phyloP scores from a whole-genome alignment of 2,113 vertebrate species.

The Smithornis capensis region DNA sequence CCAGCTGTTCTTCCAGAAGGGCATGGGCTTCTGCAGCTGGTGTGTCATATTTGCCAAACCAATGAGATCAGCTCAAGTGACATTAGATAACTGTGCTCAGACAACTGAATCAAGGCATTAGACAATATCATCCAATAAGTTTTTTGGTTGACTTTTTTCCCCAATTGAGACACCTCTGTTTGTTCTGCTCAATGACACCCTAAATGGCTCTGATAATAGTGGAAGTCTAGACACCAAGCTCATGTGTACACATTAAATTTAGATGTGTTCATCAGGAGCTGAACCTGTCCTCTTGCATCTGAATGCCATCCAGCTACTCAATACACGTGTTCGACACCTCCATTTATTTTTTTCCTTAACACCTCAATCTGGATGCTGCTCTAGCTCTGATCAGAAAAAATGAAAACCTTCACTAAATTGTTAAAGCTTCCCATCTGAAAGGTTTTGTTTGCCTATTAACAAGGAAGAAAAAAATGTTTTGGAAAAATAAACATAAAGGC shows the following conservation, averaged over 20 bases:
- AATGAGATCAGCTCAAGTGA: fast-evolving
- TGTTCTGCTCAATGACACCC: background rate
- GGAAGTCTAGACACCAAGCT: background rate
- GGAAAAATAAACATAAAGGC: background rate
- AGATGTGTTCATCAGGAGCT: background rate
- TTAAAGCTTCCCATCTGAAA: background rate
- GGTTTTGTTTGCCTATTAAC: background rate
- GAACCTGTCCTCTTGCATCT: background rate
- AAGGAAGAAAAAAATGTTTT: background rate
- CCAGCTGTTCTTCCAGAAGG: background rate
- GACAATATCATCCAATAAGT: background rate
- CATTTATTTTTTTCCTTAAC: background rate
- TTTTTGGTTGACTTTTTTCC: background rate
- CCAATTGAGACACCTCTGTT: background rate
- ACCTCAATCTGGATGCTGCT: background rate
- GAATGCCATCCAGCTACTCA: background rate
- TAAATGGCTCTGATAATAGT: background rate
- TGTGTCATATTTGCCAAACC: background rate
- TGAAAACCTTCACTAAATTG: background rate
- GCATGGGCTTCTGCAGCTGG: background rate
- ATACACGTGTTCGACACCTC: background rate
- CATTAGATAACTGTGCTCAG: background rate
- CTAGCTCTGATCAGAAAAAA: background rate
- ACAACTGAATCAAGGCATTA: background rate
- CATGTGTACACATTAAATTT: background rate